These are phyloP conservation scores for Platycheirus rosarum DNA, from an alignment of 2,888 invertebrate species.

Conservation along the genomic window DNA sequence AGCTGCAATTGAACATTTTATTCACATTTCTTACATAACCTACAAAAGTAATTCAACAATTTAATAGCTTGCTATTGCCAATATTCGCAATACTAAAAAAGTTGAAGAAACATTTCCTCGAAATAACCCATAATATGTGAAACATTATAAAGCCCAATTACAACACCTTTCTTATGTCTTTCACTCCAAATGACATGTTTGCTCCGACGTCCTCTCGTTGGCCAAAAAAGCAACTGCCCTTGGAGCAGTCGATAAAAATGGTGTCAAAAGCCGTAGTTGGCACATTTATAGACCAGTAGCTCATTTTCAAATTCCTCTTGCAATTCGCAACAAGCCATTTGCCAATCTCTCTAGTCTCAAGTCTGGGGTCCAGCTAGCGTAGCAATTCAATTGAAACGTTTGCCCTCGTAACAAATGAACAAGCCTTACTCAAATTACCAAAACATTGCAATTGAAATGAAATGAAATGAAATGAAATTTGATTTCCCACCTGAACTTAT, in stretches of 20 bases:
- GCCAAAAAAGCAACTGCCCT: neutral
- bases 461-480: too few relatives aligned
- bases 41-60: too few relatives aligned
- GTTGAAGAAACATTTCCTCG: neutral
- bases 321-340: slow-evolving; percentile 2
- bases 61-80: neutral
- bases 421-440: slow-evolving; percentile 50
- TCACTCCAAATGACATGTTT: neutral
- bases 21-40: too few relatives aligned
- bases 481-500: slow-evolving; percentile 42
- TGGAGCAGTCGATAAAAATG: neutral
- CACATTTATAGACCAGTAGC: too few relatives aligned
- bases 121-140: neutral
- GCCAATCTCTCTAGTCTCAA: slow-evolving; percentile 21
- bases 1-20: too few relatives aligned
- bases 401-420: slow-evolving; percentile 27
- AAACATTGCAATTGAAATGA: slow-evolving; percentile 49
- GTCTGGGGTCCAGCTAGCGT: slow-evolving; percentile 1
- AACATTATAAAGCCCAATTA: too few relatives aligned
- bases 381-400: slow-evolving; percentile 43
- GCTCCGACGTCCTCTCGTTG: neutral
- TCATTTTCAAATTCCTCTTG: slow-evolving; percentile 25
- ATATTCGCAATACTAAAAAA: neutral
- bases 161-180: too few relatives aligned
- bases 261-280: neutral